Conservation (phyloP, 2,888 invertebrate species). For the Epinotia bilunana region DNA sequence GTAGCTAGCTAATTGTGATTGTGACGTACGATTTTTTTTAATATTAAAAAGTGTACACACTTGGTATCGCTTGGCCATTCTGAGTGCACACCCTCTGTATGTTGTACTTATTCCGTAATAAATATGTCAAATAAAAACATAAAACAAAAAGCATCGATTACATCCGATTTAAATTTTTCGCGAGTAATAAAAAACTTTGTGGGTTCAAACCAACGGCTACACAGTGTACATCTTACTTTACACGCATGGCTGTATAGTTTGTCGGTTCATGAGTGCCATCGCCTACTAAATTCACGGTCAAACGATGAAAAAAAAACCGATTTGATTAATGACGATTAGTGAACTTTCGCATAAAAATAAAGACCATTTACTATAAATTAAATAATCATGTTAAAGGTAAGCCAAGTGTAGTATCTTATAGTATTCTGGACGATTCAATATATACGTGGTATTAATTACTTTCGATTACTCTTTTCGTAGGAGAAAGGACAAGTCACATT, state of each 20-base stretch:
- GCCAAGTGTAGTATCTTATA: conserved; percentile 23
- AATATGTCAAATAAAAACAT: too few species aligned
- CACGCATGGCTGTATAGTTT: conserved; percentile 22
- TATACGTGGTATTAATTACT: conserved; percentile 45
- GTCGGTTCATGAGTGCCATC: background rate
- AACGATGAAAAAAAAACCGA: conserved; percentile 23
- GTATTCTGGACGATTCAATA: background rate
- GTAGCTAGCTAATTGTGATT: background rate
- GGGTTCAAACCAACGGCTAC: background rate
- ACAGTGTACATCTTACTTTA: conserved; percentile 3
- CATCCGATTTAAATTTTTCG: too few species aligned
- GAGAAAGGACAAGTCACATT: conserved; percentile 93
- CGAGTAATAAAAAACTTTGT: too few species aligned
- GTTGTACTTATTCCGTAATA: too few species aligned
- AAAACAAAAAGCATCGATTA: too few species aligned
- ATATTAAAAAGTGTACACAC: background rate
- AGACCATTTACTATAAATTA: conserved; percentile 47
- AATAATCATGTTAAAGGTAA: conserved; percentile 67
- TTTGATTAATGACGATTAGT: conserved; percentile 46
- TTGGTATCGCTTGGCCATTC: too few species aligned
- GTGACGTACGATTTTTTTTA: background rate
- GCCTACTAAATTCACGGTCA: conserved; percentile 27
- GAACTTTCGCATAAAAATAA: conserved; percentile 51
- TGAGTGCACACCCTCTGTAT: too few species aligned
- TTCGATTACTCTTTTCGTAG: conserved; percentile 68